phyloP scores from a whole-genome alignment of 1,140 invertebrate species.

The Brachionus paranguensis region DNA sequence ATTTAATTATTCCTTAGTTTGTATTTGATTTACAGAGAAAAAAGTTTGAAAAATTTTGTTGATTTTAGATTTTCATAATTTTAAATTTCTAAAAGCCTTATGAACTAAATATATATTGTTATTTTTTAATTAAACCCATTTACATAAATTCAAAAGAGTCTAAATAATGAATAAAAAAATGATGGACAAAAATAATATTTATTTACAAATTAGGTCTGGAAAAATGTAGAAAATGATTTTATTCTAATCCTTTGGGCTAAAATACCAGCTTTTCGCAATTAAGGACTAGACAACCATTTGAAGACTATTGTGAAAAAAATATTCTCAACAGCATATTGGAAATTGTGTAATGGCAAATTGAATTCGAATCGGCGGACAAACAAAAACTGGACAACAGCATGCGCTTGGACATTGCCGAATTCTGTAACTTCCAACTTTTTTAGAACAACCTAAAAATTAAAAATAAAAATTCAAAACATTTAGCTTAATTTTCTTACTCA shows the following conservation, averaged over 20 bases:
- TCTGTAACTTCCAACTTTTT: slow-evolving; percentile 10
- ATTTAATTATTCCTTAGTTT: too few species aligned
- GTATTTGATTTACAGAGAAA: too few species aligned
- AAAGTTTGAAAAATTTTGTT: too few species aligned
- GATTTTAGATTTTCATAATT: too few species aligned
- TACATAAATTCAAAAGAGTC: neutral
- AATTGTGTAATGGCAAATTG: neutral
- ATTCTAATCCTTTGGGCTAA: neutral
- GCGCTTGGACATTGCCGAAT: neutral
- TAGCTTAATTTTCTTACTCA: neutral
- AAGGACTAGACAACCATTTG: neutral
- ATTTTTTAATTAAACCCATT: too few species aligned
- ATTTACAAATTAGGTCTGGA: neutral
- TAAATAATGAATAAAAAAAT: neutral
- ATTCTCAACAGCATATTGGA: neutral
- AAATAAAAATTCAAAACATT: neutral
- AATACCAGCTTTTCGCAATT: neutral
- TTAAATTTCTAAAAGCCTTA: too few species aligned
- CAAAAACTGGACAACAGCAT: neutral
- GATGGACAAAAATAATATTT: neutral
- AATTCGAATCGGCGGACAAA: neutral
- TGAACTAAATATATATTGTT: too few species aligned
- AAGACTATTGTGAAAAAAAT: neutral
- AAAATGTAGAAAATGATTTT: neutral
- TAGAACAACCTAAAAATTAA: neutral